Evolutionary conservation across 2,888 invertebrate species (phyloP).

Genomic region (Reticulitermes lucifugus): DNA sequence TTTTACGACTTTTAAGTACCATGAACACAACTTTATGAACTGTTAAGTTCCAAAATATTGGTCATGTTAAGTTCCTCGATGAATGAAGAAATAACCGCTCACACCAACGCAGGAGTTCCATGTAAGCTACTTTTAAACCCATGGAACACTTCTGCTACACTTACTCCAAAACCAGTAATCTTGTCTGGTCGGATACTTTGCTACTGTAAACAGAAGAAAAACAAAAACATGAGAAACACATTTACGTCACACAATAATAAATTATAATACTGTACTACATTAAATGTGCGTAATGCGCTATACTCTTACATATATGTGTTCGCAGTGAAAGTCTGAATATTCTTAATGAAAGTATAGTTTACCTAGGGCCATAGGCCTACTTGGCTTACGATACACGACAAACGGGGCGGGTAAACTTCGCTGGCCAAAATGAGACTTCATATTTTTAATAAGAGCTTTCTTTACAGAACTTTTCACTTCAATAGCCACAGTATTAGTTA

Average conservation of each 20-base stretch:
- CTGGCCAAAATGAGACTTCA: conserved; percentile 24
- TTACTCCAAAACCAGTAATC: conserved; percentile 18
- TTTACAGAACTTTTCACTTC: not conserved
- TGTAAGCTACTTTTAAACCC: conserved; percentile 2
- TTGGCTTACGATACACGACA: conserved; percentile 40
- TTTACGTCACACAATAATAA: not conserved
- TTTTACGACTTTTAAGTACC: conserved; percentile 73
- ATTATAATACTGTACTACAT: not conserved
- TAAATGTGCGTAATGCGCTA: not conserved
- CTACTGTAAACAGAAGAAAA: conserved; percentile 7
- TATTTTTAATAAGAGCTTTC: not conserved
- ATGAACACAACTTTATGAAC: conserved; percentile 60
- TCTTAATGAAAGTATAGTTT: conserved; percentile 17
- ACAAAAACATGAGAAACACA: not conserved
- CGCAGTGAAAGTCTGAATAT: not conserved
- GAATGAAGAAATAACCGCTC: conserved; percentile 28
- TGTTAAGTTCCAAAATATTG: conserved; percentile 34
- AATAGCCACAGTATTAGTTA: not conserved
- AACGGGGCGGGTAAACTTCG: conserved; percentile 47
- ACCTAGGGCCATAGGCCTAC: conserved; percentile 50
- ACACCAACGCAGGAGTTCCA: conserved; percentile 27
- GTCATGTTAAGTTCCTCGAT: conserved; percentile 47
- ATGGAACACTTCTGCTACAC: conserved; percentile 15
- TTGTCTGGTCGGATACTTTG: not conserved
- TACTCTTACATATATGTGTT: not conserved